Evolutionary conservation across 1,140 invertebrate genomes (phyloP), one percentile per base, ranked within the genome.

Genomic region (Philopotamus ludificatus): DNA sequence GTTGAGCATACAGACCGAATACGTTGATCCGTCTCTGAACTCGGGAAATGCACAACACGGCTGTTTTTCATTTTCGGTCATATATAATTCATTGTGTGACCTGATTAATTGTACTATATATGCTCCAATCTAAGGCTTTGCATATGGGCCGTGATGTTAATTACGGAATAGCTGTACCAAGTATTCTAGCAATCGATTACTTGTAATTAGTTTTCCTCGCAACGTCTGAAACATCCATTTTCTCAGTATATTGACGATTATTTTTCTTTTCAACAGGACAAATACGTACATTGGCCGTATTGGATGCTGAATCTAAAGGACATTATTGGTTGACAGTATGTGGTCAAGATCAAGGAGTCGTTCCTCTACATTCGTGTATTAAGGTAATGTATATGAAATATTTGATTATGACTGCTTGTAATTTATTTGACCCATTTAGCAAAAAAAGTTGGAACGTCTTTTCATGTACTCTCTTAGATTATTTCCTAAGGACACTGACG

Each of bases 311-410:
- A 82, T 87, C 87, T 0, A 88, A 89, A 70, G 80, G 85, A 15
- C 88, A 90, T 74, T 98, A 95, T 77, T 99, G 96, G 96, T 79
- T 98, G 28, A 96, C 94, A 0, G 85, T 98, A 39, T 91, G 90
- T 74, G 95, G 95, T 1, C 87, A 93, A 73, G 95, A 98, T 79
- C 86, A 90, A 65, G 94, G 91, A 0, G 86, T 95, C 9, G 91
- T 94, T 18, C 93, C 94, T 1, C 79, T 93, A 1, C 89, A 88
- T 73, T 85, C 90, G 25, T 91, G 89, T 72, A 81, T 93, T 16
- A 86, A 93, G 82, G 90, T 92, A 79, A 81, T 72, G 18, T n/a
- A n/a, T n/a, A n/a, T n/a, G 12, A 34, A 4, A 12, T 34, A 34
- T 34, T 12, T 12, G 28, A 34, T 34, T 34, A 34, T 34, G 28